A percentile compares a stretch with the other conserved stretches of the same genome.
Evolutionary conservation across 1,140 invertebrate species (phyloP).

Genomic region (Drosophila virilis): DNA sequence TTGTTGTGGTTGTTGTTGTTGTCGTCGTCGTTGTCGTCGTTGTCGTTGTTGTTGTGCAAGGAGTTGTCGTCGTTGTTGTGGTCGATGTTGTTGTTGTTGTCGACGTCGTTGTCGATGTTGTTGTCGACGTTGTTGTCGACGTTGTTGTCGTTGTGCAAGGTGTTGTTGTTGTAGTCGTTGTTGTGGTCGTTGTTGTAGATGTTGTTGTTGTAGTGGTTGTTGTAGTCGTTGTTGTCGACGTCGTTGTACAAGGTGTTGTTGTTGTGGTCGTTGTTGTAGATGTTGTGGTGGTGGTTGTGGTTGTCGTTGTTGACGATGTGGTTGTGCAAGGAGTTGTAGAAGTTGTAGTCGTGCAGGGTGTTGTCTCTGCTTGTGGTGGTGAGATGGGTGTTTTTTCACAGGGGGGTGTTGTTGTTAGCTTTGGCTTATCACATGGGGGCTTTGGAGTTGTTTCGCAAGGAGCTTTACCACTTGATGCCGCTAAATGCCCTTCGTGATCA

Average conservation of each 20-base stretch:
- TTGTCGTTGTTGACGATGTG: no score
- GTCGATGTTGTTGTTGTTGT: not conserved
- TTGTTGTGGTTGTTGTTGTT: not conserved
- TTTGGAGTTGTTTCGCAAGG: constrained; percentile 30
- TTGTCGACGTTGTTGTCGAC: no score
- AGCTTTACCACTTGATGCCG: constrained; percentile 1
- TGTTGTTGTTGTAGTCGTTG: constrained; percentile 5
- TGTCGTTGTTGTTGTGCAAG: not conserved
- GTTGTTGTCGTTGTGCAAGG: no score
- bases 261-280: no score
- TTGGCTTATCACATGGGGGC: constrained; percentile 34
- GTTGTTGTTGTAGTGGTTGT: no score
- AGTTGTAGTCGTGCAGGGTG: no score
- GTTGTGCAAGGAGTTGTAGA: no score
- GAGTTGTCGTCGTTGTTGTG: not conserved
- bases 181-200: constrained; percentile 3
- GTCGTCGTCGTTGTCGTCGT: constrained; percentile 4
- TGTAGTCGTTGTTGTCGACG: no score
- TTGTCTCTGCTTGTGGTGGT: not conserved
- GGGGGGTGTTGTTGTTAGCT: not conserved
- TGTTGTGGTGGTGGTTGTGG: no score
- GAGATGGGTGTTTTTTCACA: constrained; percentile 13
- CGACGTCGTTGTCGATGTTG: no score
- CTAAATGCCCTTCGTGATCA: not conserved
- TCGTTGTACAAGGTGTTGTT: no score